Base-by-base conservation (phyloP, 2,113 vertebrate species). In the Ascaphus truei region DNA sequence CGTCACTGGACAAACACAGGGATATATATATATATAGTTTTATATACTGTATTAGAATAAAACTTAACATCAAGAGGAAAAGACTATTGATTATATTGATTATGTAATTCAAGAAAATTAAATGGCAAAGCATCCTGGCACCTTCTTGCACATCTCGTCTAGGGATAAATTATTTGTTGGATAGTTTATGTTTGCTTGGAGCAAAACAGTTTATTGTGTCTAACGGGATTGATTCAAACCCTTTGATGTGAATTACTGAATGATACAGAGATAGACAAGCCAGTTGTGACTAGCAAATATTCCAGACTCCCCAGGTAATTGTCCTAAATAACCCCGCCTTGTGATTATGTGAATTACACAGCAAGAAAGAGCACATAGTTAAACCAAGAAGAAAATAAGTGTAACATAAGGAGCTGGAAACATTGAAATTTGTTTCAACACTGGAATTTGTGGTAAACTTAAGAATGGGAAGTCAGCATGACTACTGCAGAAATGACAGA, bases 331-430 rank as follows among this genome's bases (percentile, higher is more conserved):
- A 66, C 55, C n/a, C 34, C 22, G 63, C 55, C 43, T 29, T 56
- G 22, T 43, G 50, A 66, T 66, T 66, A 55, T 56, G 36, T 55
- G 34, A 55, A 41, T 66, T 66, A 53, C 63, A 20, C 50, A 55
- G 63, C 25, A 29, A 51, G 34, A 36, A 37, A 66, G 41, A 55
- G 53, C 7, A 55, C 50, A 60, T 26, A 15, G 31, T 26, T 51
- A 51, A 69, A 20, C 34, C 25, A 39, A 4, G 7, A 69, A 31
- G 16, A 50, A 48, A 69, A 69, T 48, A 30, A 39, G 30, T 36
- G 13, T 29, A 8, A 23, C 34, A 68, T 27, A 27, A 33, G 37
- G 4, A 36, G 53, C 41, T 29, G 23, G 53, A 47, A 68, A 57
- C 29, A 68, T 47, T 68, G 27, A n/a, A n/a, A n/a, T n/a, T n/a